Conservation (phyloP, 2,888 invertebrate species). For the Drosophila austrosaltans region DNA sequence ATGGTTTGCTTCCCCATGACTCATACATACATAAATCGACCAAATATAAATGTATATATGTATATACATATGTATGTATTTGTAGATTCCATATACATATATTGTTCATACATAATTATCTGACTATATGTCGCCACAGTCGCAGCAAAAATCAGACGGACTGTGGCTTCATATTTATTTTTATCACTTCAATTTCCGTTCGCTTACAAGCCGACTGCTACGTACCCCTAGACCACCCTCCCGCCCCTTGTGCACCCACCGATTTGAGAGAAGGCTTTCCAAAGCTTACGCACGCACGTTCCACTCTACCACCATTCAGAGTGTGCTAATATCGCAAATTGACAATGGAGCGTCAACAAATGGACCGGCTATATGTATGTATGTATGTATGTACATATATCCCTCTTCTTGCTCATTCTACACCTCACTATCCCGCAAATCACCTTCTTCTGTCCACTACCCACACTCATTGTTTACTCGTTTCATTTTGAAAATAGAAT, state of each 20-base stretch:
- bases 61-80: conserved; percentile 19
- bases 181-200: conserved; percentile 76
- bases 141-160: conserved; percentile 42
- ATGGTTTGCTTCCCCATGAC: neutral
- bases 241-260: neutral
- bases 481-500: conserved; percentile 61
- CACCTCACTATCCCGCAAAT: neutral
- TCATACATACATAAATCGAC: conserved; percentile 35
- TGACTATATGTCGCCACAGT: conserved; percentile 34
- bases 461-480: conserved; percentile 51
- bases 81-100: conserved; percentile 6
- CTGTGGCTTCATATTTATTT: conserved; percentile 70
- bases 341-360: conserved; percentile 68
- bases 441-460: neutral
- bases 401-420: neutral
- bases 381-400: neutral
- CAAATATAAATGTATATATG: conserved; percentile 15
- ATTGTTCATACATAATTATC: conserved; percentile 54
- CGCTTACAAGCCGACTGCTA: conserved; percentile 49
- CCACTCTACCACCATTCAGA: conserved; percentile 34
- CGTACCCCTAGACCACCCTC: neutral
- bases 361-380: conserved; percentile 53
- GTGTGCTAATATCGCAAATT: conserved; percentile 73
- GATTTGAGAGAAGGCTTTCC: conserved; percentile 36
- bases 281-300: conserved; percentile 49